These are phyloP conservation scores for Trichonephila inaurata DNA, from an alignment of 1,140 invertebrate genomes.

Conservation along the genomic window DNA sequence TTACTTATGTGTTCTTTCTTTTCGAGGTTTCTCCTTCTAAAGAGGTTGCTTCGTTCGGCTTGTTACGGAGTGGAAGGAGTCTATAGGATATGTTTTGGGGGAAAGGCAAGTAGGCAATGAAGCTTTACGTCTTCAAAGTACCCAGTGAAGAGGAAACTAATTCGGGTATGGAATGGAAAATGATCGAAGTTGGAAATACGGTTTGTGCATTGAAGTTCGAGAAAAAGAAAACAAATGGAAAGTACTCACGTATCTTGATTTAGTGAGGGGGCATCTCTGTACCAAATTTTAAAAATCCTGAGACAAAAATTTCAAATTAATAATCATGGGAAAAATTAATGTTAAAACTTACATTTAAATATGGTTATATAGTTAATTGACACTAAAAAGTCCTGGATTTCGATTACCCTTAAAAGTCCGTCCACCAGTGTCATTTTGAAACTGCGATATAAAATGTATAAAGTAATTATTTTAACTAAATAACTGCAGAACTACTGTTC, in stretches of 20 bases:
- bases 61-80: not conserved
- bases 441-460: too few species aligned
- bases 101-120: conserved; percentile 24
- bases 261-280: not conserved
- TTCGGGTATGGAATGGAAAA: conserved; percentile 22
- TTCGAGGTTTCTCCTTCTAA: not conserved
- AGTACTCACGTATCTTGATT: not conserved
- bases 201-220: not conserved
- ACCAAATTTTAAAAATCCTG: not conserved
- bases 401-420: too few species aligned
- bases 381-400: too few species aligned
- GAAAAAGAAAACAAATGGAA: not conserved
- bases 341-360: not conserved
- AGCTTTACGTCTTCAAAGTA: conserved; percentile 14
- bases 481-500: too few species aligned
- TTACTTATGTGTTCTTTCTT: not conserved
- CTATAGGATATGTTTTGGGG: not conserved
- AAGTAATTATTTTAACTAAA: too few species aligned
- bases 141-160: conserved; percentile 9
- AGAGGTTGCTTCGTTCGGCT: conserved; percentile 4
- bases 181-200: not conserved
- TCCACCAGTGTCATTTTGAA: too few species aligned
- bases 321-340: not conserved
- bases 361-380: too few species aligned
- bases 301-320: not conserved